Evolutionary conservation across 2,888 invertebrate species (phyloP).

Genomic region (Aquatica leii): DNA sequence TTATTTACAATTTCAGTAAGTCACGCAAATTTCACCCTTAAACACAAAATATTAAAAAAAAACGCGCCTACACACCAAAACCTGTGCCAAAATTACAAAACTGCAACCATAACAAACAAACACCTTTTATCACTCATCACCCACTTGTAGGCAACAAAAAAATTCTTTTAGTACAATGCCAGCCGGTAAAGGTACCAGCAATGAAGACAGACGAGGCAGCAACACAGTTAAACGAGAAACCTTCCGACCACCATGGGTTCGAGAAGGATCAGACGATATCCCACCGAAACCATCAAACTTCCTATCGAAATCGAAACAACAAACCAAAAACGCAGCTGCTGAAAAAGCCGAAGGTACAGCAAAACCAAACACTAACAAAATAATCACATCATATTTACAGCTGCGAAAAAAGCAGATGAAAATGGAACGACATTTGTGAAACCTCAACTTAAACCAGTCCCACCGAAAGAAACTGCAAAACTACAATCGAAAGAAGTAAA

Average conservation of each 20-base stretch:
- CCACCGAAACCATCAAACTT: slow-evolving; percentile 52
- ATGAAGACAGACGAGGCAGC: slow-evolving; percentile 58
- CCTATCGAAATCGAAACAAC: slow-evolving; percentile 27
- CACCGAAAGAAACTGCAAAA: slow-evolving; percentile 52
- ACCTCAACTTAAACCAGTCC: slow-evolving; percentile 56
- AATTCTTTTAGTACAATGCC: slow-evolving; percentile 58
- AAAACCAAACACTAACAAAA: too few relatives aligned
- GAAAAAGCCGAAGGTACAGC: slow-evolving; percentile 15
- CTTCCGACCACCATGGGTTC: slow-evolving; percentile 80
- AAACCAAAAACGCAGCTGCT: slow-evolving; percentile 19
- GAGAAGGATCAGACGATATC: slow-evolving; percentile 68
- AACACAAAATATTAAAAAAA: neutral
- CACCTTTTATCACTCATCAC: too few relatives aligned
- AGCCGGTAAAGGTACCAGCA: slow-evolving; percentile 65
- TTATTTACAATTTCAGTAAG: neutral
- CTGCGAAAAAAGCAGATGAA: slow-evolving; percentile 46
- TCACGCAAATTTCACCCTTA: neutral
- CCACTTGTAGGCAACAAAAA: neutral
- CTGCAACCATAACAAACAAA: too few relatives aligned
- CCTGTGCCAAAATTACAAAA: too few relatives aligned
- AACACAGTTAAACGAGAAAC: slow-evolving; percentile 66
- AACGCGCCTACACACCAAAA: too few relatives aligned
- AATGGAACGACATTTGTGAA: slow-evolving; percentile 56
- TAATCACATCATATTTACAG: slow-evolving; percentile 7
- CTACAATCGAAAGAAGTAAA: slow-evolving; percentile 56